Conservation (phyloP, 2,113 vertebrate genomes). For the Physeter macrocephalus region DNA sequence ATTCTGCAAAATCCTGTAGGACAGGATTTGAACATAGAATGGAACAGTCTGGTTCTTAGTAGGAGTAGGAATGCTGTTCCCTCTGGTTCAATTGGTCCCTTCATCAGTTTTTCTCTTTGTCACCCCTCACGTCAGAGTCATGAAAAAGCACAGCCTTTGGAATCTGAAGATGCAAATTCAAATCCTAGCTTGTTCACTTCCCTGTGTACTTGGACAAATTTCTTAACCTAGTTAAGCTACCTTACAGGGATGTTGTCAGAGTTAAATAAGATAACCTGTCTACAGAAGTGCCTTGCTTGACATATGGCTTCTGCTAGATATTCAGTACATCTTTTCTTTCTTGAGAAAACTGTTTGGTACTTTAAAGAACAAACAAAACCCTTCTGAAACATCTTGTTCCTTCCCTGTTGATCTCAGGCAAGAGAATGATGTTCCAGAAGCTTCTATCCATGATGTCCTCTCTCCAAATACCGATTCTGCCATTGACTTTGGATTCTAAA, state of each 20-base stretch:
- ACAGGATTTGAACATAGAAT: background rate
- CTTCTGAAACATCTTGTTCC: background rate
- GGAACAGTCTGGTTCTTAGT: background rate
- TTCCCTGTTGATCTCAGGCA: background rate
- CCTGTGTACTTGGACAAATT: background rate
- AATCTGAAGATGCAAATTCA: background rate
- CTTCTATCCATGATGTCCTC: background rate
- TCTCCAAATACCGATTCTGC: background rate
- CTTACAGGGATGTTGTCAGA: background rate
- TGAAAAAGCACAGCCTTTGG: background rate
- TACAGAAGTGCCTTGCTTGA: background rate
- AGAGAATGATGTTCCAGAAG: background rate
- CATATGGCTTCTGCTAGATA: background rate
- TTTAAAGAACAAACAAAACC: slow-evolving; percentile 22
- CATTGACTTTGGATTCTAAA: background rate
- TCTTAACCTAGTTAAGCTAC: background rate
- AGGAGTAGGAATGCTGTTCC: background rate
- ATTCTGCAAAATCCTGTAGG: slow-evolving; percentile 2
- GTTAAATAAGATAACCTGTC: background rate
- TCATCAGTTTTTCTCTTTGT: background rate
- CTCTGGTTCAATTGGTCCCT: background rate
- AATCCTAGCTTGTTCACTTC: background rate
- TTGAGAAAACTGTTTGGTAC: background rate
- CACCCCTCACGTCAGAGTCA: background rate
- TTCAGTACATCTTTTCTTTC: background rate